Percentiles rank a stretch among this genome's conserved stretches.
Conservation (phyloP, 2,797 vertebrate genomes). For the Pelodytes ibericus region DNA sequence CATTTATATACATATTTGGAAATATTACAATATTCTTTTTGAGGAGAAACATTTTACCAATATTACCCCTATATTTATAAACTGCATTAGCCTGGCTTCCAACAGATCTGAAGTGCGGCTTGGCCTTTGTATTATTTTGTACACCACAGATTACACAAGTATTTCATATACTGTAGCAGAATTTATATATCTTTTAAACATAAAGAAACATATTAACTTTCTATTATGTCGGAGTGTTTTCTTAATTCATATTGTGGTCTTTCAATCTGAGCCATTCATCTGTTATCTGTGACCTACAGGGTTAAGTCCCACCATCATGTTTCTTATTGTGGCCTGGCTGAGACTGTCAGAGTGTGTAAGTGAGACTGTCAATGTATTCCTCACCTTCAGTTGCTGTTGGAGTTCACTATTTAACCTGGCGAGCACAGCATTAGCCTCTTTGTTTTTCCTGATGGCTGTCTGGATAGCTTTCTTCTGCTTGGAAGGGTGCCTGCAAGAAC, state of each 20-base stretch:
- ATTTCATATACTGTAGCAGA: too few species aligned
- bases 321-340: too few species aligned
- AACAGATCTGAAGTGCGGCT: background rate
- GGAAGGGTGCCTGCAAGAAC: conserved; percentile 78
- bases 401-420: conserved; percentile 94
- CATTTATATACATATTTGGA: background rate
- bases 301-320: too few species aligned
- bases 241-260: too few species aligned
- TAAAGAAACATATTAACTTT: too few species aligned
- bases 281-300: too few species aligned
- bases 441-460: conserved; percentile 92
- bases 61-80: background rate
- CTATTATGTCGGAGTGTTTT: too few species aligned
- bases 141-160: background rate
- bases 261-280: too few species aligned
- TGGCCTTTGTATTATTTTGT: background rate
- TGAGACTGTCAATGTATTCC: conserved; percentile 41
- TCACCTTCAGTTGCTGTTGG: conserved; percentile 96
- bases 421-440: conserved; percentile 91
- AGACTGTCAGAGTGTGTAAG: background rate
- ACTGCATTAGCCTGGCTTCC: background rate
- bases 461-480: conserved; percentile 93
- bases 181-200: background rate
- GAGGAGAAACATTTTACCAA: background rate
- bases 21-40: background rate